phyloP scores from a whole-genome alignment of 2,797 vertebrate species.

The Trachurus trachurus region DNA sequence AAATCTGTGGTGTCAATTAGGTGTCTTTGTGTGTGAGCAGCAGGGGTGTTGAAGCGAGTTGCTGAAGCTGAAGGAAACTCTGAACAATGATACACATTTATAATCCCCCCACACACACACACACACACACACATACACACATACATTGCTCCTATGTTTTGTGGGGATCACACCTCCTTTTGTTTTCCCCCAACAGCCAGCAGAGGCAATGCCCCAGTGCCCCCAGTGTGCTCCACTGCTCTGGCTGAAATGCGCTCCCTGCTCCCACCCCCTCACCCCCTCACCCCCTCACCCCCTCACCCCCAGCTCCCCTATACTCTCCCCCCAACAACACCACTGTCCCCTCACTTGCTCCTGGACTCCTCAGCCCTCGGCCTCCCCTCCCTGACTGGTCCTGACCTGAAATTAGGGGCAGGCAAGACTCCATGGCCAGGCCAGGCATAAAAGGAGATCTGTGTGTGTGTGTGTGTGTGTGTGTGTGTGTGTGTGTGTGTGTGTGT shows the following conservation, averaged over 20 bases:
- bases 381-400: conserved; percentile 77
- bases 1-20: conserved; percentile 81
- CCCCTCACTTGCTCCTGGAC: conserved; percentile 52
- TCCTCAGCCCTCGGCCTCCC: conserved; percentile 57
- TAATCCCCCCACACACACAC: conserved; percentile 43
- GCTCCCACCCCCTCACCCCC: conserved; percentile 26
- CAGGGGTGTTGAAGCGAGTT: conserved; percentile 75
- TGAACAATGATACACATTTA: conserved; percentile 77
- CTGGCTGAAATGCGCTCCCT: conserved; percentile 76
- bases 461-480: conserved; percentile 45
- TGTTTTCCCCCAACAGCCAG: conserved; percentile 77
- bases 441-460: conserved; percentile 65
- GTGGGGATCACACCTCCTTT: conserved; percentile 78
- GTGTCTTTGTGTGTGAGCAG: conserved; percentile 75
- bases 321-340: conserved; percentile 53
- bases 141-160: conserved; percentile 64
- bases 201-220: conserved; percentile 80
- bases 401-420: conserved; percentile 75
- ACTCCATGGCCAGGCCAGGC: conserved; percentile 59
- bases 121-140: conserved; percentile 44
- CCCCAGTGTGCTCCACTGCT: conserved; percentile 81
- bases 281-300: conserved; percentile 14
- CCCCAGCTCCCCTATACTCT: conserved; percentile 11
- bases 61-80: conserved; percentile 78
- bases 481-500: conserved; percentile 55